phyloP scores from a whole-genome alignment of 2,113 vertebrate species.

The Paratilapia polleni region DNA sequence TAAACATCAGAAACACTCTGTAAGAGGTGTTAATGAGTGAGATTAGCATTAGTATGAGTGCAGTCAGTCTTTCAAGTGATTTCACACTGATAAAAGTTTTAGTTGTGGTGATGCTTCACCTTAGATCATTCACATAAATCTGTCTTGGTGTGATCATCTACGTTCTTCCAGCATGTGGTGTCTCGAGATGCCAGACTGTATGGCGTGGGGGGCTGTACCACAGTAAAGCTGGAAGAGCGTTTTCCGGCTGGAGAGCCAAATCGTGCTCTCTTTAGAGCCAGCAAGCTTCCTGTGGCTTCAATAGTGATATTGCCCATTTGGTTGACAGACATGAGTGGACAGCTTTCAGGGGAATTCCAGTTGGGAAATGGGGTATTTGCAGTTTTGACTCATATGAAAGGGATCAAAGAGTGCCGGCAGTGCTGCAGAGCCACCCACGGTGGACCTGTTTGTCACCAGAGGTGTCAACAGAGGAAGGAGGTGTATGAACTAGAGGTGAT shows the following conservation, averaged over 20 bases:
- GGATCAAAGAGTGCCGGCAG: constrained; percentile 33
- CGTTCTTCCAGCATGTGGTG: constrained; percentile 34
- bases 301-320: constrained; percentile 30
- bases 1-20: background rate
- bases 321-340: constrained; percentile 14
- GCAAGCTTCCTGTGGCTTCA: constrained; percentile 17
- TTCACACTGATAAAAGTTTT: background rate
- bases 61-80: background rate
- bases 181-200: constrained; percentile 36
- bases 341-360: constrained; percentile 5
- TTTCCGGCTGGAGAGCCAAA: constrained; percentile 24
- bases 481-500: constrained; percentile 37
- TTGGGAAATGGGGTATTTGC: constrained; percentile 13
- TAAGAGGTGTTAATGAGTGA: background rate
- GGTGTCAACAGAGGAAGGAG: constrained; percentile 62
- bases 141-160: constrained; percentile 22
- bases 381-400: background rate
- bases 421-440: constrained; percentile 51
- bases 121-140: constrained; percentile 11
- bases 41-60: constrained; percentile 11
- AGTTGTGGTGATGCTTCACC: background rate
- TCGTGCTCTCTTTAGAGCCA: background rate
- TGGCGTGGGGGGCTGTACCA: constrained; percentile 19
- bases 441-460: constrained; percentile 36
- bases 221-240: constrained; percentile 1